These are phyloP conservation scores for Cotesia chilonis DNA, from an alignment of 1,140 invertebrate genomes.

Conservation along the genomic window DNA sequence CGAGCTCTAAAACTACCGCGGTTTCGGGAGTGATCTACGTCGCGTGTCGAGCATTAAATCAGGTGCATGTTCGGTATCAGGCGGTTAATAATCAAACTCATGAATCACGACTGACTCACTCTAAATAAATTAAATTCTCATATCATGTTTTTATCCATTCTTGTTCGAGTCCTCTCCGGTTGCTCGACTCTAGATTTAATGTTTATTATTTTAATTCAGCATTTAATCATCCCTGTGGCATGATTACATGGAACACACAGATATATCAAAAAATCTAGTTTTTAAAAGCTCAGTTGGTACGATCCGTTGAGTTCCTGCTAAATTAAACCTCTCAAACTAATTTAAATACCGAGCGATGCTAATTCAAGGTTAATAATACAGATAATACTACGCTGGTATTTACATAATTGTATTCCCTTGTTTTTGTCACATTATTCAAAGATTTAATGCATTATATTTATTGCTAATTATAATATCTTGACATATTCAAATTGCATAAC, in stretches of 20 bases:
- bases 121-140: neutral
- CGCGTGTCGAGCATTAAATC: slow-evolving; percentile 41
- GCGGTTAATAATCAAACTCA: slow-evolving; percentile 38
- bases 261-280: too few species aligned
- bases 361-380: slow-evolving; percentile 47
- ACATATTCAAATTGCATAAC: too few species aligned
- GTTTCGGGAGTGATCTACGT: slow-evolving; percentile 39
- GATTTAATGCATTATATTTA: neutral
- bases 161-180: neutral
- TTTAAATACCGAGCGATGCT: slow-evolving; percentile 51
- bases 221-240: neutral
- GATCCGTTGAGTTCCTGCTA: slow-evolving; percentile 31
- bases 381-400: slow-evolving; percentile 40
- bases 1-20: slow-evolving; percentile 15
- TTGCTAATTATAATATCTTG: slow-evolving; percentile 3
- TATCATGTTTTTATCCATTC: neutral
- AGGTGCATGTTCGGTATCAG: slow-evolving; percentile 40
- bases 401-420: slow-evolving; percentile 44
- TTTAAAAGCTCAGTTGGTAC: neutral
- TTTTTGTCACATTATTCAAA: slow-evolving; percentile 10
- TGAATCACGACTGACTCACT: slow-evolving; percentile 16
- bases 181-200: too few species aligned
- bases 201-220: too few species aligned
- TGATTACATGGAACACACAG: slow-evolving; percentile 5
- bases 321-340: slow-evolving; percentile 39